These are phyloP conservation scores for Dendropsophus ebraccatus DNA, from an alignment of 2,113 vertebrate species.

Conservation along the genomic window DNA sequence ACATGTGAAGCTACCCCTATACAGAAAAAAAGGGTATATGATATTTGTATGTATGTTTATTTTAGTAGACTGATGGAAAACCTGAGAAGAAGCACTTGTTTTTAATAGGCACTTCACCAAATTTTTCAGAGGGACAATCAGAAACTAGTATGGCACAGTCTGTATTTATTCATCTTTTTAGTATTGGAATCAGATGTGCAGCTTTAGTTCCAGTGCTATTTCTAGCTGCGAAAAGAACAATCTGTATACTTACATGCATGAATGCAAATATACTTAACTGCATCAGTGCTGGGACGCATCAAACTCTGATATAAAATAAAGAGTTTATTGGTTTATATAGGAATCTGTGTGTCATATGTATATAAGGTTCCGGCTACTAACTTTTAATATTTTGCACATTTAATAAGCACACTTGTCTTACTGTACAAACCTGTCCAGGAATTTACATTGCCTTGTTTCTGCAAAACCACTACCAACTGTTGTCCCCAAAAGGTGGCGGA, in stretches of 20 bases:
- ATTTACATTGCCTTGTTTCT: too few relatives aligned
- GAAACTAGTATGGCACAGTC: not conserved
- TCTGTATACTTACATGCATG: not conserved
- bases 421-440: too few relatives aligned
- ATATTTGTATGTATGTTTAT: not conserved
- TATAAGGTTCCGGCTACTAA: too few relatives aligned
- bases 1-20: not conserved
- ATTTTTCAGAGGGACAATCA: not conserved
- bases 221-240: slow-evolving; percentile 5
- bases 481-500: too few relatives aligned
- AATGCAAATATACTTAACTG: not conserved
- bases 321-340: too few relatives aligned
- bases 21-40: not conserved
- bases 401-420: too few relatives aligned
- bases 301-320: not conserved
- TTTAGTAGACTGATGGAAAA: not conserved
- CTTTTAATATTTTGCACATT: too few relatives aligned
- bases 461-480: too few relatives aligned
- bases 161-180: not conserved
- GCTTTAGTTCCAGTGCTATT: not conserved
- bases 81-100: not conserved
- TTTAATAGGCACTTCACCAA: not conserved
- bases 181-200: slow-evolving; percentile 10
- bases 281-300: not conserved
- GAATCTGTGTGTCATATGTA: too few relatives aligned